Evolutionary conservation across 2,888 invertebrate genomes (phyloP).

Genomic region (Desoria tigrina): DNA sequence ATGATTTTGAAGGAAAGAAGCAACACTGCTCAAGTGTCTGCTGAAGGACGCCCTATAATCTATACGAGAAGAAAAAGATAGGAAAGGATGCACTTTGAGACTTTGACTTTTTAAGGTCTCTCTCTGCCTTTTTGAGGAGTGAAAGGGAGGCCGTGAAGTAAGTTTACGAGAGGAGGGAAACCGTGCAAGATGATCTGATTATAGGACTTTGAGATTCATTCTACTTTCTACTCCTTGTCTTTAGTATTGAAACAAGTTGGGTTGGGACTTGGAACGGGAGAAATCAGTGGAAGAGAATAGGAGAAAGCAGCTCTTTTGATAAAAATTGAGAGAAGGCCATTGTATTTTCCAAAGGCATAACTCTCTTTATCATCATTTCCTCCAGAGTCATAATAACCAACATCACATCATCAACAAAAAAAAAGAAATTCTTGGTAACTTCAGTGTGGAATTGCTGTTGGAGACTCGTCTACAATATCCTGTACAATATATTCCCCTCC

Average conservation of each 20-base stretch:
- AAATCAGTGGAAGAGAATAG: too few species aligned
- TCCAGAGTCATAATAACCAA: slow-evolving; percentile 4
- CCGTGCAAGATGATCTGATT: slow-evolving; percentile 11
- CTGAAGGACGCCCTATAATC: too few species aligned
- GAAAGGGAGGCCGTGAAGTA: neutral
- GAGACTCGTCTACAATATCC: too few species aligned
- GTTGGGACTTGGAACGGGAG: too few species aligned
- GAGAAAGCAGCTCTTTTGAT: neutral
- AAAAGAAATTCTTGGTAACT: neutral
- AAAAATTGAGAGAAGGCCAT: neutral
- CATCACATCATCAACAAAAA: slow-evolving; percentile 4
- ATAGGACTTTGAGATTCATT: slow-evolving; percentile 1
- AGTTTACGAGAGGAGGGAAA: neutral
- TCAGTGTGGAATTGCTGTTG: neutral
- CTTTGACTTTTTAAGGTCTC: slow-evolving; percentile 10
- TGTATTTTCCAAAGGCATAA: neutral
- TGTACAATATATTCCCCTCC: too few species aligned
- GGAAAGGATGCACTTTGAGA: neutral
- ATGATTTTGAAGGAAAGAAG: too few species aligned
- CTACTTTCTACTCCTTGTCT: neutral
- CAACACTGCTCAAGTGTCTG: too few species aligned
- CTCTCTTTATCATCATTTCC: slow-evolving; percentile 23
- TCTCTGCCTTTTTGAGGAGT: neutral
- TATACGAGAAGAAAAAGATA: too few species aligned
- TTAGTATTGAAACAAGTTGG: too few species aligned